Evolutionary conservation across 2,113 vertebrate species (phyloP).

Genomic region (Macaca mulatta): DNA sequence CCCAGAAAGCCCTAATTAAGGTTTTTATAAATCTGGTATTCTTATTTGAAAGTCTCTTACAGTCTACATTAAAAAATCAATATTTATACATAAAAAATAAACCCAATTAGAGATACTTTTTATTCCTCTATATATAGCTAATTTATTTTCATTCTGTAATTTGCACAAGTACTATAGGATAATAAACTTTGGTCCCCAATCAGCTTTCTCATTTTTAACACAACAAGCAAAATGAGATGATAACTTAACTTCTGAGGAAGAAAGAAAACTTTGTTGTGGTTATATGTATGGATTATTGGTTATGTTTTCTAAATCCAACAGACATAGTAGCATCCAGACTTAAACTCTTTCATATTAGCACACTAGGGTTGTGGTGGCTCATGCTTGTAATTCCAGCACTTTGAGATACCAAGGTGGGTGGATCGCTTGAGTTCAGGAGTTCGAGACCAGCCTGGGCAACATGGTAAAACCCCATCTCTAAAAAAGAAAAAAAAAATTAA

Average conservation of each 20-base stretch:
- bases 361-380: too few relatives aligned
- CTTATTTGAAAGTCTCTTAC: not conserved
- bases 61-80: slow-evolving; percentile 14
- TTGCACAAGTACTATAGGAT: not conserved
- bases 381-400: too few relatives aligned
- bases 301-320: slow-evolving; percentile 34
- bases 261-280: not conserved
- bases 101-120: not conserved
- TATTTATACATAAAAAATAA: not conserved
- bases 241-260: slow-evolving; percentile 13
- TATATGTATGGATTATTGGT: not conserved
- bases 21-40: not conserved
- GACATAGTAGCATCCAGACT: not conserved
- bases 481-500: too few relatives aligned
- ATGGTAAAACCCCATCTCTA: too few relatives aligned
- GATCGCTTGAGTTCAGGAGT: too few relatives aligned
- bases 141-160: slow-evolving; percentile 35
- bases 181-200: not conserved
- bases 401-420: too few relatives aligned
- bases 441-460: too few relatives aligned
- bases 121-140: not conserved
- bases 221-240: slow-evolving; percentile 3
- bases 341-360: slow-evolving; percentile 1
- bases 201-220: slow-evolving; percentile 3
- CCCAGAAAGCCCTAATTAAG: slow-evolving; percentile 4